A percentile compares a stretch with the other conserved stretches of the same genome.
These are phyloP conservation scores for Zygaena filipendulae DNA, from an alignment of 2,888 invertebrate genomes.

Conservation along the genomic window DNA sequence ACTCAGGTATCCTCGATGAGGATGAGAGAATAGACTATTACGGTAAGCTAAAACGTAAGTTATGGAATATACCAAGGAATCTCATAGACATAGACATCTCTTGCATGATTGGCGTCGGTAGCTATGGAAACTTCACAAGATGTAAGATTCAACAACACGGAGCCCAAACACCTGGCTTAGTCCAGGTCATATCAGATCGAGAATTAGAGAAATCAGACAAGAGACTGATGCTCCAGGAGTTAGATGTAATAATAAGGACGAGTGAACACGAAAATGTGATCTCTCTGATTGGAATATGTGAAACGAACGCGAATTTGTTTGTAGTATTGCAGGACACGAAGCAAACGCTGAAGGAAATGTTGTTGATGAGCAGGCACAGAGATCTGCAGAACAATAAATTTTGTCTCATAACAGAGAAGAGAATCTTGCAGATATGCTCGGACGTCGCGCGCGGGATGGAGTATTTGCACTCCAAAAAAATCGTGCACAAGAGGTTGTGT, in stretches of 20 bases:
- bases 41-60: conserved; percentile 77
- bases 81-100: conserved; percentile 77
- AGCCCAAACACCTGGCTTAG: conserved; percentile 56
- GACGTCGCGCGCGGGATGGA: conserved; percentile 79
- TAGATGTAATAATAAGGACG: conserved; percentile 76
- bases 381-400: conserved; percentile 65
- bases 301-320: conserved; percentile 78
- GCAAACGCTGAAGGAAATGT: conserved; percentile 75
- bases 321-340: conserved; percentile 78
- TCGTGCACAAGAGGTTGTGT: conserved; percentile 79
- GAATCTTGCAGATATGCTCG: conserved; percentile 71
- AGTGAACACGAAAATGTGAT: conserved; percentile 78
- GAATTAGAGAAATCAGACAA: conserved; percentile 63
- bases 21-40: conserved; percentile 78
- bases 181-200: conserved; percentile 74
- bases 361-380: conserved; percentile 70
- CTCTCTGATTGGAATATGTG: conserved; percentile 81
- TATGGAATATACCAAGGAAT: conserved; percentile 79
- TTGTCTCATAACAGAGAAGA: conserved; percentile 71
- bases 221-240: conserved; percentile 72
- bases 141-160: conserved; percentile 75
- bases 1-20: conserved; percentile 80
- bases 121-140: conserved; percentile 81
- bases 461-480: conserved; percentile 73
- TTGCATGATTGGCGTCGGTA: conserved; percentile 77